Evolutionary conservation across 2,113 vertebrate species (phyloP).

Genomic region (Galemys pyrenaicus): DNA sequence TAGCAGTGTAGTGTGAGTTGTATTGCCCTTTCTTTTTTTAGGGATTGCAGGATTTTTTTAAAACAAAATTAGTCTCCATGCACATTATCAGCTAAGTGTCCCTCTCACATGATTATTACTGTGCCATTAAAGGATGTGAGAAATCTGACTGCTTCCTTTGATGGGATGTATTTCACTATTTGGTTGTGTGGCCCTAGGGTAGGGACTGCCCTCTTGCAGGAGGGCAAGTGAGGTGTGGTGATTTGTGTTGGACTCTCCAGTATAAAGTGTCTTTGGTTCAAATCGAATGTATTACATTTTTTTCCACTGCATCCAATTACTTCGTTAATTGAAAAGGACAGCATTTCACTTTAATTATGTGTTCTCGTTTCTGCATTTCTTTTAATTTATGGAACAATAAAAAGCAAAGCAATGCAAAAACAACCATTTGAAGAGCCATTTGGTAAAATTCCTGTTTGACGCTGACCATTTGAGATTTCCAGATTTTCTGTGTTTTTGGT

Average conservation of each 20-base stretch:
- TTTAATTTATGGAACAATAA: constrained; percentile 63
- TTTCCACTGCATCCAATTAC: constrained; percentile 59
- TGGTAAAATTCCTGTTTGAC: constrained; percentile 55
- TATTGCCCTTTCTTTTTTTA: not conserved
- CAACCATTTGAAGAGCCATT: constrained; percentile 53
- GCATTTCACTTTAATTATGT: constrained; percentile 62
- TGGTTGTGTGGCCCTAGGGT: not conserved
- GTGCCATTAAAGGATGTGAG: not conserved
- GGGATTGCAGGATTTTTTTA: not conserved
- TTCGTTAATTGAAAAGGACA: constrained; percentile 68
- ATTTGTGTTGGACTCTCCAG: not conserved
- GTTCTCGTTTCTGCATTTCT: constrained; percentile 62
- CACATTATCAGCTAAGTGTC: not conserved
- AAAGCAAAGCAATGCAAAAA: constrained; percentile 55
- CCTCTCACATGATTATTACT: not conserved
- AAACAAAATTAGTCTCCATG: not conserved
- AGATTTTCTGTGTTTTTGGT: constrained; percentile 59
- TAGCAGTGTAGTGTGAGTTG: not conserved
- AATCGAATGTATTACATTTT: constrained; percentile 50
- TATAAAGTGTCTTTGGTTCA: constrained; percentile 36
- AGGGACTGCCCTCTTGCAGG: not conserved
- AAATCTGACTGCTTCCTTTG: not conserved
- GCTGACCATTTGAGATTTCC: constrained; percentile 50
- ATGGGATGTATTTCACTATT: not conserved
- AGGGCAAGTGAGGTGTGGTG: not conserved